Percentiles rank a stretch among this genome's conserved stretches.
Evolutionary conservation across 2,888 invertebrate species (phyloP).

Genomic region (Deilephila elpenor): DNA sequence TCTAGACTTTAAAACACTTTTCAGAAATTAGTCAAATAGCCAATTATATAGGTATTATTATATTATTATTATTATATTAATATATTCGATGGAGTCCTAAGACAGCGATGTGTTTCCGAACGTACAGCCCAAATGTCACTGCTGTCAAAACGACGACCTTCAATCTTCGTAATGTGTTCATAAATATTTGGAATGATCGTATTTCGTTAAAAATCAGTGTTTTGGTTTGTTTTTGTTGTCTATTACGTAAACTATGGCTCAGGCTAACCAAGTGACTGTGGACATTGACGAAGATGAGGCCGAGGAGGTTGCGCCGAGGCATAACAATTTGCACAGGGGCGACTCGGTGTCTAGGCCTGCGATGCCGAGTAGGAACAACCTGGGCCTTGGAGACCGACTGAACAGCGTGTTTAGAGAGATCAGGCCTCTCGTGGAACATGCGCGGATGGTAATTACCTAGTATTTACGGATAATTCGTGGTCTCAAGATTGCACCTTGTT

Average conservation of each 20-base stretch:
- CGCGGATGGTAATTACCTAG: constrained; percentile 75
- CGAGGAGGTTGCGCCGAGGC: constrained; percentile 60
- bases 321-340: constrained; percentile 64
- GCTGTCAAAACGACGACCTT: constrained; percentile 48
- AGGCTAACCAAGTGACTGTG: constrained; percentile 72
- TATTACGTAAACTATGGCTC: constrained; percentile 61
- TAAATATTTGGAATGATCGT: constrained; percentile 56
- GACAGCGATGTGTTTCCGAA: not conserved
- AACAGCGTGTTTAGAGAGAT: constrained; percentile 85
- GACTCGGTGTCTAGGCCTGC: constrained; percentile 67
- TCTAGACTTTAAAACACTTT: too few relatives aligned
- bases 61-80: too few relatives aligned
- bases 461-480: constrained; percentile 20
- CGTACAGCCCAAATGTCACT: constrained; percentile 33
- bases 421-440: constrained; percentile 87
- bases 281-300: constrained; percentile 73
- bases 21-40: too few relatives aligned
- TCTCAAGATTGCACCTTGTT: not conserved
- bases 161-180: constrained; percentile 37
- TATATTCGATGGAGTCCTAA: too few relatives aligned
- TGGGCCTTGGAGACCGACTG: constrained; percentile 76
- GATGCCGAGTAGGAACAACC: constrained; percentile 63
- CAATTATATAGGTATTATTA: too few relatives aligned
- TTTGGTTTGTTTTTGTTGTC: constrained; percentile 36
- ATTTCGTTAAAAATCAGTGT: constrained; percentile 33